Percentiles rank a stretch among this genome's conserved stretches.
phyloP scores from a whole-genome alignment of 2,888 invertebrate species.

The Chirona hameri region DNA sequence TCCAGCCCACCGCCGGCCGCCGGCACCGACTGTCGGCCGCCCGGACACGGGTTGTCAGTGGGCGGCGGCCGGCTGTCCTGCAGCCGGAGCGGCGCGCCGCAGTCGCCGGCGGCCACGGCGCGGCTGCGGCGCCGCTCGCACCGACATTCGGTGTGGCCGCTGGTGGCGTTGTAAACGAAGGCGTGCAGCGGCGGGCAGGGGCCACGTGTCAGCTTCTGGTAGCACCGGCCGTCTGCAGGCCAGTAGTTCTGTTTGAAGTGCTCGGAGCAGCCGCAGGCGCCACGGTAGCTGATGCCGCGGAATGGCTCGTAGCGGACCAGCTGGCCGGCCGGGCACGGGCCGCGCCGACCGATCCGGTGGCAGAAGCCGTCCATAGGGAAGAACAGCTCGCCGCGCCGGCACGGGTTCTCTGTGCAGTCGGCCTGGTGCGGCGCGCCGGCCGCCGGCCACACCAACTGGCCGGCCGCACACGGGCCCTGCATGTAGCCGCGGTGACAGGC shows the following conservation, averaged over 20 bases:
- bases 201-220: conserved; percentile 40
- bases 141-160: conserved; percentile 46
- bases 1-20: too few relatives aligned
- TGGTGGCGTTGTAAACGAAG: conserved; percentile 40
- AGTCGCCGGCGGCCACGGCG: neutral
- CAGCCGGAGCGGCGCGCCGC: neutral
- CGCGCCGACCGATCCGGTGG: conserved; percentile 70
- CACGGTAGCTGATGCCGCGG: conserved; percentile 77
- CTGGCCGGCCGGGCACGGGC: conserved; percentile 68
- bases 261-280: conserved; percentile 65
- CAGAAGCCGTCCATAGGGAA: conserved; percentile 69
- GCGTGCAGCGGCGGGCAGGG: conserved; percentile 40
- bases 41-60: too few relatives aligned
- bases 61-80: neutral
- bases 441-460: conserved; percentile 39
- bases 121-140: conserved; percentile 51
- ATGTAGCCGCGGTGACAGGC: conserved; percentile 77
- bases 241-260: conserved; percentile 41
- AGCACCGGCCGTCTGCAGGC: conserved; percentile 40
- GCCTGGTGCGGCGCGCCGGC: conserved; percentile 30
- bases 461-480: conserved; percentile 64
- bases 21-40: too few relatives aligned
- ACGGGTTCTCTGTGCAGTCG: conserved; percentile 66
- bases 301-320: conserved; percentile 77
- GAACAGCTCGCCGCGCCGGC: conserved; percentile 68